A percentile compares a stretch with the other conserved stretches of the same genome.
Evolutionary conservation across 2,888 invertebrate genomes (phyloP).

Genomic region (Petrolisthes cinctipes): DNA sequence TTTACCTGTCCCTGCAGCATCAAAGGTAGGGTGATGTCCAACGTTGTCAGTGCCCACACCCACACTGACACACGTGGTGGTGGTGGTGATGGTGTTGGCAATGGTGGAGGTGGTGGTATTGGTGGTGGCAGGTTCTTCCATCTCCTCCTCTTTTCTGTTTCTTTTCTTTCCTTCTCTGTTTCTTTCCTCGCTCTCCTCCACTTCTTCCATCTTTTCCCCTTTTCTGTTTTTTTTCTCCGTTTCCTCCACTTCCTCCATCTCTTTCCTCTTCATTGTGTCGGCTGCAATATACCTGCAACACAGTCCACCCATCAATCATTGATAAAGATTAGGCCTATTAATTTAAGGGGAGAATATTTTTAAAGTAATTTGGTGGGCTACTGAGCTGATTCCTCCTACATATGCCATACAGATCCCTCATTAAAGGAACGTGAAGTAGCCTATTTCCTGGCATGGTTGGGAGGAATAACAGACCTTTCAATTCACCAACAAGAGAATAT

Average conservation of each 20-base stretch:
- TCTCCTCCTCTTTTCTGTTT: neutral
- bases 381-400: no score
- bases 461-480: no score
- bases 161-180: conserved; percentile 4
- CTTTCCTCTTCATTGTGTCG: no score
- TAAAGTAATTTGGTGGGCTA: no score
- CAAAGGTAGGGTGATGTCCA: neutral
- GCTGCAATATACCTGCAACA: no score
- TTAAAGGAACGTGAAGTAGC: no score
- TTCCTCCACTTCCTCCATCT: neutral
- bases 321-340: no score
- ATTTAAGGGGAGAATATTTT: no score
- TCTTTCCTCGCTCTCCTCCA: neutral
- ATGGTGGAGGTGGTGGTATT: neutral
- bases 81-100: neutral
- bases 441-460: no score
- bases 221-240: neutral
- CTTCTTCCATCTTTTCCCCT: neutral
- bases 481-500: no score
- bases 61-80: conserved; percentile 22
- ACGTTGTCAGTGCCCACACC: conserved; percentile 40
- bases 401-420: no score
- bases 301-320: no score
- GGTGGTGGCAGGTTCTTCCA: neutral
- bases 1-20: neutral